These are phyloP conservation scores for Rhincodon typus DNA, from an alignment of 2,797 vertebrate species.

Conservation along the genomic window DNA sequence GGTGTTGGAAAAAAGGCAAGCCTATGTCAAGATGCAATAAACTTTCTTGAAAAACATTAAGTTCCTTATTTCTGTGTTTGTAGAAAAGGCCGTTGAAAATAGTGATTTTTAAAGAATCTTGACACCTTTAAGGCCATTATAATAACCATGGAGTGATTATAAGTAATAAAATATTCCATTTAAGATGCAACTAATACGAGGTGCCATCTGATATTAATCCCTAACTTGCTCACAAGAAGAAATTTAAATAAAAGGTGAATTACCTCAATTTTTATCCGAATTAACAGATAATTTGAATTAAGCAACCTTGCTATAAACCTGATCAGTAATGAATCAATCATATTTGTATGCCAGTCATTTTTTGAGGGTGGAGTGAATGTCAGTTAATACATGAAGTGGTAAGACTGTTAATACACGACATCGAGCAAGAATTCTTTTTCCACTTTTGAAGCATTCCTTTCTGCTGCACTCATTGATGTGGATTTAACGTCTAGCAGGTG, in stretches of 20 bases:
- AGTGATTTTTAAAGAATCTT: not conserved
- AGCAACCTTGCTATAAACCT: conserved; percentile 14
- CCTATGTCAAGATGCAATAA: conserved; percentile 15
- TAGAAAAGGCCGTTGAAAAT: not conserved
- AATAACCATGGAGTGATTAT: conserved; percentile 8
- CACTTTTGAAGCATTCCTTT: conserved; percentile 19
- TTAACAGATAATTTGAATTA: conserved; percentile 14
- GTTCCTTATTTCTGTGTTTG: not conserved
- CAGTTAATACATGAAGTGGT: conserved; percentile 29
- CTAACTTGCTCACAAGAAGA: no score
- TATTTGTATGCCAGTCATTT: conserved; percentile 10
- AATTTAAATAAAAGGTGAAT: conserved; percentile 14
- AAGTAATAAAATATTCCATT: conserved; percentile 25
- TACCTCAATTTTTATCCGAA: no score
- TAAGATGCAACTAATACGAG: not conserved
- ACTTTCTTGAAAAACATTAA: not conserved
- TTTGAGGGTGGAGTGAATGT: conserved; percentile 22
- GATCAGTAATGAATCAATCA: conserved; percentile 1
- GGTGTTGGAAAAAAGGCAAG: not conserved
- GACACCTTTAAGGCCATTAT: not conserved
- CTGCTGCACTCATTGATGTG: not conserved
- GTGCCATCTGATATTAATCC: no score
- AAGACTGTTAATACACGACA: conserved; percentile 27
- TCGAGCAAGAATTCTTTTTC: not conserved
- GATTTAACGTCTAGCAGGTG: conserved; percentile 24